Evolutionary conservation across 2,113 vertebrate species (phyloP).

Genomic region (Peromyscus leucopus): DNA sequence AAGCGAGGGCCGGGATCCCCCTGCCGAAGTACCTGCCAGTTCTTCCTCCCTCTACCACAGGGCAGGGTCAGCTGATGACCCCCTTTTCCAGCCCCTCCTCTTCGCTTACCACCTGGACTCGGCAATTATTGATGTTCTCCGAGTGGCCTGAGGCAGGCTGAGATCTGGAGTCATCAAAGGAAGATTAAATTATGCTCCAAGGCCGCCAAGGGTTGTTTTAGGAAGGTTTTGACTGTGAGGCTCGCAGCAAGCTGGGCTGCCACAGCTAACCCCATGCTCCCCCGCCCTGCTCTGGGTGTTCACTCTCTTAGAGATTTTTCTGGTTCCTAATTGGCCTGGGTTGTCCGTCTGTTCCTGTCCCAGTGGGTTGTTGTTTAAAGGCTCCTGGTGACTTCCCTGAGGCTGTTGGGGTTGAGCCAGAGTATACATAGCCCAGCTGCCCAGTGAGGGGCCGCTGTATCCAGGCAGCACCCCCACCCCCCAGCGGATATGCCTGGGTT

Average conservation of each 20-base stretch:
- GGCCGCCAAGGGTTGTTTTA: conserved; percentile 70
- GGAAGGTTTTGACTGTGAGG: conserved; percentile 71
- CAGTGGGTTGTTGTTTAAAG: conserved; percentile 60
- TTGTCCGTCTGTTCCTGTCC: neutral
- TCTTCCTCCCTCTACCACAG: neutral
- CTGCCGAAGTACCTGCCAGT: neutral
- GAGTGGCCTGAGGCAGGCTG: conserved; percentile 65
- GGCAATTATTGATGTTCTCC: conserved; percentile 54
- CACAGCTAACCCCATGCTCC: neutral
- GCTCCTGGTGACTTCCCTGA: conserved; percentile 21
- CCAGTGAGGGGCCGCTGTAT: neutral
- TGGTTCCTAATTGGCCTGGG: conserved; percentile 48
- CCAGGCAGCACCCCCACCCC: neutral
- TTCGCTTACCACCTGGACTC: conserved; percentile 68
- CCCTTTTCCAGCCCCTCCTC: neutral
- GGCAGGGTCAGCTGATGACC: neutral
- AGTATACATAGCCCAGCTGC: neutral
- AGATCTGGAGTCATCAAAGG: conserved; percentile 77
- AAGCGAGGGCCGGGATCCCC: neutral
- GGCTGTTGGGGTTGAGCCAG: conserved; percentile 49
- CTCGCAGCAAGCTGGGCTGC: conserved; percentile 47
- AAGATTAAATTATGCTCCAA: conserved; percentile 70
- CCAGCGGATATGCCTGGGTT: neutral
- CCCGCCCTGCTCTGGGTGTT: neutral
- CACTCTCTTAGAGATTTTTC: neutral